phyloP scores from a whole-genome alignment of 1,140 invertebrate genomes.

The Heliconius eleuchia region DNA sequence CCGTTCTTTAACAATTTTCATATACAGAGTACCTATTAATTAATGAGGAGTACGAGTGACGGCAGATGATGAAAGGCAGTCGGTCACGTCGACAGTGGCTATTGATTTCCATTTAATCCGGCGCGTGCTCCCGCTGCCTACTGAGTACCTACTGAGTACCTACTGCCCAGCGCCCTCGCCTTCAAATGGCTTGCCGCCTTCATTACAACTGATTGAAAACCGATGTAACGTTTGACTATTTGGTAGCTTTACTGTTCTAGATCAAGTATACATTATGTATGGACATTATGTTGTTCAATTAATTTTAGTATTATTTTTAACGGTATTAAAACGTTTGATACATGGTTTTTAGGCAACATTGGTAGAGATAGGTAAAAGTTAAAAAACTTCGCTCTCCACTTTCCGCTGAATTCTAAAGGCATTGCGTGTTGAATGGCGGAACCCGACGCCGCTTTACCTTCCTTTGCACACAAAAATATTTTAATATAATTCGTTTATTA shows the following conservation, averaged over 20 bases:
- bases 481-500: too few relatives aligned
- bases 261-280: too few relatives aligned
- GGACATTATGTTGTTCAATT: too few relatives aligned
- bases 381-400: too few relatives aligned
- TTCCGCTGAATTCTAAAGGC: too few relatives aligned
- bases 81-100: conserved; percentile 68
- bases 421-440: too few relatives aligned
- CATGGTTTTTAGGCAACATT: too few relatives aligned
- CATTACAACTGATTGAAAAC: conserved; percentile 66
- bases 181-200: conserved; percentile 59
- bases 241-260: neutral
- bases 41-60: conserved; percentile 35
- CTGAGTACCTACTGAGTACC: too few relatives aligned
- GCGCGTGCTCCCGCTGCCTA: conserved; percentile 63
- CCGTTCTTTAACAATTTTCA: neutral
- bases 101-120: conserved; percentile 80
- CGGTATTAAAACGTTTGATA: neutral
- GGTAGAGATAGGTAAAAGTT: too few relatives aligned
- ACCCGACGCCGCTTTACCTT: too few relatives aligned
- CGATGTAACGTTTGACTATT: conserved; percentile 18
- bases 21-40: neutral
- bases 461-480: too few relatives aligned
- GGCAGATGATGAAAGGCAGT: conserved; percentile 53
- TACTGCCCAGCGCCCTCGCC: conserved; percentile 45
- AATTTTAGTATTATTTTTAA: neutral